Evolutionary conservation across 2,888 invertebrate genomes (phyloP).

Genomic region (Antheraea assamensis): DNA sequence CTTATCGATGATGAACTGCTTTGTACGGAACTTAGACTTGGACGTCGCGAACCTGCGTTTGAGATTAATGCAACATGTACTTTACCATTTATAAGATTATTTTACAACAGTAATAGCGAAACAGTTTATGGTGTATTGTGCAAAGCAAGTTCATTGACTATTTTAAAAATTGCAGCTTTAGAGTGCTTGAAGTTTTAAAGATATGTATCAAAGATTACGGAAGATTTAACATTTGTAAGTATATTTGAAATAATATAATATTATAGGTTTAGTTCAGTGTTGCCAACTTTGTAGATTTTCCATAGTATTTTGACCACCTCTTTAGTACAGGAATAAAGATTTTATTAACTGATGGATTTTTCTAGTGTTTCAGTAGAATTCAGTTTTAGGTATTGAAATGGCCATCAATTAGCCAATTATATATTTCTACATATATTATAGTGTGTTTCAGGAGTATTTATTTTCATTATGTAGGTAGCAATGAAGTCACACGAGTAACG

Average conservation of each 20-base stretch:
- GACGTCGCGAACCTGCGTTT: conserved; percentile 90
- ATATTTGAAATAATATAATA: not conserved
- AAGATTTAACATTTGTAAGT: not conserved
- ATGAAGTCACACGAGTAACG: too few species aligned
- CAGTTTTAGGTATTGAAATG: too few species aligned
- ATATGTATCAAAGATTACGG: not conserved
- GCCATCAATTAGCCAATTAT: too few species aligned
- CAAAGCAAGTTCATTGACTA: not conserved
- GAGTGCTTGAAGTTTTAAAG: not conserved
- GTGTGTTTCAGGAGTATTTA: too few species aligned
- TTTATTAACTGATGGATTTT: too few species aligned
- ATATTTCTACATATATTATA: too few species aligned
- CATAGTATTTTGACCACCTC: too few species aligned
- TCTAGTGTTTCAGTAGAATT: too few species aligned
- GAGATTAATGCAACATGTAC: conserved; percentile 19
- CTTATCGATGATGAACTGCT: conserved; percentile 91
- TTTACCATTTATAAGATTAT: conserved; percentile 6
- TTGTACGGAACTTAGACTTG: conserved; percentile 92
- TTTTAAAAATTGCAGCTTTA: not conserved
- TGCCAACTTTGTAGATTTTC: too few species aligned
- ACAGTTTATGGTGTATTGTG: conserved; percentile 1
- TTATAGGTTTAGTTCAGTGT: not conserved
- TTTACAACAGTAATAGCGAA: not conserved
- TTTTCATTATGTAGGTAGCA: too few species aligned
- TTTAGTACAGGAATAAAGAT: too few species aligned